These are phyloP conservation scores for Tringa solitaria DNA, from an alignment of 2,113 vertebrate genomes.

Conservation along the genomic window DNA sequence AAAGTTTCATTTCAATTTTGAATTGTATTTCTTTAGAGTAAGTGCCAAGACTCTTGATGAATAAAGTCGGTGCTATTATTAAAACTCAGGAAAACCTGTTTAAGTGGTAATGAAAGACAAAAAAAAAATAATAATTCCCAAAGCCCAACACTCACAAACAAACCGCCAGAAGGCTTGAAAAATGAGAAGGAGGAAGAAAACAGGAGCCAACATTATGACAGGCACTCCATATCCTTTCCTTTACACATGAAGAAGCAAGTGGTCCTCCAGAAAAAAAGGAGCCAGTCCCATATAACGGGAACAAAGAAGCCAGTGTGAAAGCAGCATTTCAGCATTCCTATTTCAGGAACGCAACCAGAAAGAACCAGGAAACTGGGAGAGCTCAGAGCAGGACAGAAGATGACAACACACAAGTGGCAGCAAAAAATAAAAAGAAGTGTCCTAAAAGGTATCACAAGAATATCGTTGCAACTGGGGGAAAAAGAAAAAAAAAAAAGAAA, in stretches of 20 bases:
- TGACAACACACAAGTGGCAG: neutral
- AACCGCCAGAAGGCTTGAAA: neutral
- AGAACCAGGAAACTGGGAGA: neutral
- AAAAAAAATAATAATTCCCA: neutral
- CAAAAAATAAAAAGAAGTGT: neutral
- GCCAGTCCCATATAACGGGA: neutral
- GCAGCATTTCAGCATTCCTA: neutral
- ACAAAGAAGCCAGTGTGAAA: neutral
- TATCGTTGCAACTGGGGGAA: rapidly evolving
- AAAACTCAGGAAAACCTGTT: neutral
- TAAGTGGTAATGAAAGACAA: neutral
- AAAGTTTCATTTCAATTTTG: neutral
- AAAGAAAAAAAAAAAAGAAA: no score
- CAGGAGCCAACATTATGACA: neutral
- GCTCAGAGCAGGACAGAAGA: neutral
- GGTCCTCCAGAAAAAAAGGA: neutral
- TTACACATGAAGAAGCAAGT: neutral
- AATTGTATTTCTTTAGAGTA: neutral
- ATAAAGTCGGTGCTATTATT: neutral
- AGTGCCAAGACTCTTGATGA: neutral
- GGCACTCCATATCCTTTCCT: neutral
- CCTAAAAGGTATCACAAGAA: neutral
- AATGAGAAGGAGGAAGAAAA: neutral
- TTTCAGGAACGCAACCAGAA: neutral
- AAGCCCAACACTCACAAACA: neutral